Conservation (phyloP, 2,797 vertebrate genomes). For the Mormyrops boulengeri region DNA sequence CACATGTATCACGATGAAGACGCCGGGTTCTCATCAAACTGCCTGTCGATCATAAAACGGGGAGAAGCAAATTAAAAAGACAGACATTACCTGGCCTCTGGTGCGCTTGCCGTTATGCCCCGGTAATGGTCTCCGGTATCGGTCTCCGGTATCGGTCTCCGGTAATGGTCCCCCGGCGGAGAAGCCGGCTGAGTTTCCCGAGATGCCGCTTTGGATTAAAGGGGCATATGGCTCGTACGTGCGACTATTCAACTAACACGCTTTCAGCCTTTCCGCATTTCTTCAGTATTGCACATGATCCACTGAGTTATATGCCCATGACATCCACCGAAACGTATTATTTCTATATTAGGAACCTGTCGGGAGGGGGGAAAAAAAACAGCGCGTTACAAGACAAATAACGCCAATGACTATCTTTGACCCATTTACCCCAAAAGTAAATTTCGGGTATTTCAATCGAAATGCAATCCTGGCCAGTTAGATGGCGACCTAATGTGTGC, state of each 20-base stretch:
- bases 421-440: neutral
- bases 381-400: neutral
- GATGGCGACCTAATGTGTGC: neutral
- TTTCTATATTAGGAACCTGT: conserved; percentile 3
- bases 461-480: neutral
- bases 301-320: neutral
- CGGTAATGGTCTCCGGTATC: too few species aligned
- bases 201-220: neutral
- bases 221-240: neutral
- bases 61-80: neutral
- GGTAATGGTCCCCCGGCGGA: neutral
- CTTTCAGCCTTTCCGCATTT: neutral
- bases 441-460: neutral
- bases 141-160: too few species aligned
- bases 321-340: neutral
- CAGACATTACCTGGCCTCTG: neutral
- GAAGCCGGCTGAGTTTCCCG: neutral
- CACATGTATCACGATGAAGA: neutral
- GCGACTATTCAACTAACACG: neutral
- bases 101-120: neutral
- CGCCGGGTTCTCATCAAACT: neutral
- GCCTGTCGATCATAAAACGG: neutral
- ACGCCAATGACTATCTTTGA: neutral
- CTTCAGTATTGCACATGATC: neutral
- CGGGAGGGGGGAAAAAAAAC: neutral